Percentiles rank a stretch among this genome's conserved stretches.
Evolutionary conservation across 2,113 vertebrate species (phyloP).

Genomic region (Plecturocebus donacophilus): DNA sequence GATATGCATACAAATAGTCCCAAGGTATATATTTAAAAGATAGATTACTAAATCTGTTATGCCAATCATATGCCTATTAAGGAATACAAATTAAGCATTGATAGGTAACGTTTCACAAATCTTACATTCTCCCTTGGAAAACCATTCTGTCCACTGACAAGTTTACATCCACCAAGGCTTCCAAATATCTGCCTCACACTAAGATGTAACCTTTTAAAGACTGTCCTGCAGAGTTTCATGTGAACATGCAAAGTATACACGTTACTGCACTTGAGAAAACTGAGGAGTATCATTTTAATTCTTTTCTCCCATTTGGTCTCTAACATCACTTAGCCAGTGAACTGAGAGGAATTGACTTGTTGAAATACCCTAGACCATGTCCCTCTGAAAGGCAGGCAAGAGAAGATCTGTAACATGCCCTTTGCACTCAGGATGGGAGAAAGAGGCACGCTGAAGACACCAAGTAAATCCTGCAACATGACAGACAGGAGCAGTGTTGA

Average conservation of each 20-base stretch:
- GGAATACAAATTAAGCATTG: conserved; percentile 27
- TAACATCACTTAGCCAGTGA: neutral
- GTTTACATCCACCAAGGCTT: neutral
- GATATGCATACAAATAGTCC: neutral
- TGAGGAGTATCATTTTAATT: neutral
- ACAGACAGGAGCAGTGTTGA: neutral
- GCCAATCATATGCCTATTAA: conserved; percentile 29
- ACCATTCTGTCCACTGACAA: neutral
- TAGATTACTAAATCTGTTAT: neutral
- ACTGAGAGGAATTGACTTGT: neutral
- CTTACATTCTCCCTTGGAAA: neutral
- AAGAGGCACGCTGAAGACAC: neutral
- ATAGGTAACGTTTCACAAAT: neutral
- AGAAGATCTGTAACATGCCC: neutral
- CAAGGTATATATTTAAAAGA: neutral
- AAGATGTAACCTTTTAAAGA: neutral
- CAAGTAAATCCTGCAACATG: neutral
- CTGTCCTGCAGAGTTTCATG: neutral
- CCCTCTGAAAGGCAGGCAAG: neutral
- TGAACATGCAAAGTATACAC: neutral
- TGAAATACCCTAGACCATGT: neutral
- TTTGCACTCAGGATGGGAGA: neutral
- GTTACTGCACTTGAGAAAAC: neutral
- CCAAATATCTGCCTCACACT: neutral
- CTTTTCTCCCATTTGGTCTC: neutral